phyloP scores from a whole-genome alignment of 1,140 invertebrate genomes.

The Procambarus clarkii region DNA sequence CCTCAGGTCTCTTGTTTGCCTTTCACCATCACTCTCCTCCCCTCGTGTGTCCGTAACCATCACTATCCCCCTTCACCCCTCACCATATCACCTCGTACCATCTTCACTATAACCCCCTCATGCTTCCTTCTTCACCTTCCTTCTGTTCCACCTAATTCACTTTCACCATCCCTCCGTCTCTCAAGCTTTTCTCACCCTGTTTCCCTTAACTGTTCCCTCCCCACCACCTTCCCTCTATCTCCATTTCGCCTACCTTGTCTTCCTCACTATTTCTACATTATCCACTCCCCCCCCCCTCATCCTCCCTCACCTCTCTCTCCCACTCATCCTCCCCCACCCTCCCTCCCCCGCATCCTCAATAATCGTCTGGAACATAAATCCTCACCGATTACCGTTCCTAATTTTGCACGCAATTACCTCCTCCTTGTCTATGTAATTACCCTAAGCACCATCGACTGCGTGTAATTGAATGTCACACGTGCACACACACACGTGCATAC shows the following conservation, averaged over 20 bases:
- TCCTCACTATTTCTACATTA: not conserved
- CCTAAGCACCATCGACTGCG: constrained; percentile 27
- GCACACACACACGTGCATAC: constrained; percentile 20
- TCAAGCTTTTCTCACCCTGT: too few relatives aligned
- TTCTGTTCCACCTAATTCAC: not conserved
- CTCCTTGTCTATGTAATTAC: constrained; percentile 54
- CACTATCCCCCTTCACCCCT: not conserved
- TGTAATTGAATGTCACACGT: constrained; percentile 7
- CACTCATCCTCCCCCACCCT: not conserved
- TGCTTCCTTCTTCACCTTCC: not conserved
- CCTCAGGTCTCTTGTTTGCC: too few relatives aligned
- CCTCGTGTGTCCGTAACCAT: too few relatives aligned
- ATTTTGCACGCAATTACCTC: constrained; percentile 50
- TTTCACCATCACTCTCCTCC: not conserved
- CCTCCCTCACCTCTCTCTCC: too few relatives aligned
- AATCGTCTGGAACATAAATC: constrained; percentile 43
- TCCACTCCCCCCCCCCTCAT: not conserved
- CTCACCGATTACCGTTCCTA: constrained; percentile 29
- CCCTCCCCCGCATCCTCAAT: constrained; percentile 1
- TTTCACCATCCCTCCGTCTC: too few relatives aligned
- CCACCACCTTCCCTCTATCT: too few relatives aligned
- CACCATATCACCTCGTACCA: too few relatives aligned
- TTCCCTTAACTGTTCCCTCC: not conserved
- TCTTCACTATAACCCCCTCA: not conserved
- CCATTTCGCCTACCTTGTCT: too few relatives aligned